Evolutionary conservation across 2,797 vertebrate species (phyloP).

Genomic region (Centroberyx gerrardi): DNA sequence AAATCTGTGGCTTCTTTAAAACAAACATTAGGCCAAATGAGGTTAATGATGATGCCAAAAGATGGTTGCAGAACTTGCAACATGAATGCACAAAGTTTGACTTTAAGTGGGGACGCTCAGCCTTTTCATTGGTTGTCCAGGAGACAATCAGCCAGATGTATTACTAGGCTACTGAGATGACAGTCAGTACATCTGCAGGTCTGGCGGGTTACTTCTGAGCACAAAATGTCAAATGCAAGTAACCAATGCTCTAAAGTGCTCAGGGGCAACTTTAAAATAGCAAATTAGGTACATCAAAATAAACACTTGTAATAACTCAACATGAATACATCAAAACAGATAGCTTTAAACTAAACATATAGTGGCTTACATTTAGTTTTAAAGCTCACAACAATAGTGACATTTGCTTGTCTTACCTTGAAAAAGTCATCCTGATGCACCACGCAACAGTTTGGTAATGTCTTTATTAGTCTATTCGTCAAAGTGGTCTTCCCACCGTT

Average conservation of each 20-base stretch:
- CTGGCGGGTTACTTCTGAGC: slow-evolving; percentile 50
- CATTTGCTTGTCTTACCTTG: slow-evolving; percentile 87
- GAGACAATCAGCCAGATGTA: slow-evolving; percentile 85
- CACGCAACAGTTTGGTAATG: slow-evolving; percentile 94
- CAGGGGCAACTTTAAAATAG: slow-evolving; percentile 36
- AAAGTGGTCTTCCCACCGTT: slow-evolving; percentile 97
- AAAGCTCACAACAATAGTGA: slow-evolving; percentile 4
- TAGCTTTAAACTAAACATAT: slow-evolving; percentile 38
- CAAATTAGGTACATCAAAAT: slow-evolving; percentile 15
- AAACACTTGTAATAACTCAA: slow-evolving; percentile 19
- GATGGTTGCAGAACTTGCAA: slow-evolving; percentile 33
- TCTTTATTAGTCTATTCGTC: slow-evolving; percentile 88
- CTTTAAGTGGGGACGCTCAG: slow-evolving; percentile 78
- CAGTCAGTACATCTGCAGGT: slow-evolving; percentile 79
- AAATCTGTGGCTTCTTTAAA: slow-evolving; percentile 24
- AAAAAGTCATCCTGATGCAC: slow-evolving; percentile 97
- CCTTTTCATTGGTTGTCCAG: slow-evolving; percentile 86
- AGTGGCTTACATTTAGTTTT: not conserved
- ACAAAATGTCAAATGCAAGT: slow-evolving; percentile 36
- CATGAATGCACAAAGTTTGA: slow-evolving; percentile 48
- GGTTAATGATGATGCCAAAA: slow-evolving; percentile 26
- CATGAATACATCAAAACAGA: slow-evolving; percentile 2
- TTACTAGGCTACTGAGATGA: slow-evolving; percentile 82
- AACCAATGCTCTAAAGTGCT: not conserved
- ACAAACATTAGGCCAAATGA: slow-evolving; percentile 11